A percentile compares a stretch with the other conserved stretches of the same genome.
Conservation (phyloP, 2,888 invertebrate genomes). For the Doris montereyensis region DNA sequence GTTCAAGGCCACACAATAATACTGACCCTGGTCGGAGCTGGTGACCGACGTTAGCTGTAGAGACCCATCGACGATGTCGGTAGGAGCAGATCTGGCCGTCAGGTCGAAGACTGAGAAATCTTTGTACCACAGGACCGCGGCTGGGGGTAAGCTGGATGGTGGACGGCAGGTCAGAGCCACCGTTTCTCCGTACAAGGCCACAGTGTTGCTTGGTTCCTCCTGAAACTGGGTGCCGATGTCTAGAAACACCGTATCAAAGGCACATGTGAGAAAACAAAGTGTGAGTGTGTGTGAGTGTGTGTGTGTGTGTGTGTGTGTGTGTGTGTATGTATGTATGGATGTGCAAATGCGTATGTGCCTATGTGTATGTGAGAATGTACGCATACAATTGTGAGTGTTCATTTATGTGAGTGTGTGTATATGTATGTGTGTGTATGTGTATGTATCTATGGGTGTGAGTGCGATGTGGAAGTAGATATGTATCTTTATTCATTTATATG, state of each 20-base stretch:
- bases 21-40: slow-evolving; percentile 61
- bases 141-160: slow-evolving; percentile 67
- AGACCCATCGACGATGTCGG: slow-evolving; percentile 44
- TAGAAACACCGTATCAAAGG: no score
- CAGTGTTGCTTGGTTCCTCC: slow-evolving; percentile 53
- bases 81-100: slow-evolving; percentile 31
- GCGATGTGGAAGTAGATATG: no score
- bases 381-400: no score
- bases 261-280: background rate
- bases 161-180: slow-evolving; percentile 67
- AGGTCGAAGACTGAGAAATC: slow-evolving; percentile 54
- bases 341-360: no score
- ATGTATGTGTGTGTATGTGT: no score
- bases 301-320: background rate
- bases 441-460: no score
- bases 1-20: slow-evolving; percentile 67
- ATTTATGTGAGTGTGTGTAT: no score
- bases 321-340: no score
- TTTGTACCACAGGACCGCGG: slow-evolving; percentile 69
- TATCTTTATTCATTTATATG: no score
- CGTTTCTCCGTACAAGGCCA: slow-evolving; percentile 56
- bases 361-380: no score
- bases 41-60: slow-evolving; percentile 58
- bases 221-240: slow-evolving; percentile 58
- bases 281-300: background rate